Evolutionary conservation across 2,888 invertebrate species (phyloP).

Genomic region (Abrostola triplasia): DNA sequence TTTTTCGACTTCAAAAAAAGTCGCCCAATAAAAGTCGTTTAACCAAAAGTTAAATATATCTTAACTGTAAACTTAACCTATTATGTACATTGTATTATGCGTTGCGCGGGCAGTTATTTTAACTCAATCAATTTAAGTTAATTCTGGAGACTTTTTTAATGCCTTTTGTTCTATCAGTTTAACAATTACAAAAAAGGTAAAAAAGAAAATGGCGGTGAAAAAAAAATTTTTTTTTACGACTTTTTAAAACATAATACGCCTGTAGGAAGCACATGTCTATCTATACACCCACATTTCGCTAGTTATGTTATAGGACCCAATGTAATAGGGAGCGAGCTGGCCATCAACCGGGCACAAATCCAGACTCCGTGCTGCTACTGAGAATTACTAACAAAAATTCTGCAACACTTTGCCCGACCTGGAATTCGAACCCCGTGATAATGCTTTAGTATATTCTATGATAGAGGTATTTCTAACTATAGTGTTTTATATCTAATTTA

Average conservation of each 20-base stretch:
- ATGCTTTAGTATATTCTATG: no score
- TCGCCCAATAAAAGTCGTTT: not conserved
- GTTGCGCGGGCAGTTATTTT: slow-evolving; percentile 7
- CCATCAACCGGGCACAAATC: no score
- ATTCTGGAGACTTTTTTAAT: not conserved
- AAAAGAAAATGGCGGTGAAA: not conserved
- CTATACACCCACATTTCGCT: no score
- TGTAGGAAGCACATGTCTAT: no score
- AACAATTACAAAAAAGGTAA: not conserved
- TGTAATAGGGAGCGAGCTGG: no score
- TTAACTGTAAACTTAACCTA: slow-evolving; percentile 28
- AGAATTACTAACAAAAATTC: no score
- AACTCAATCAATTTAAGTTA: slow-evolving; percentile 3
- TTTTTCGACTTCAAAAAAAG: not conserved
- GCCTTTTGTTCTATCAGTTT: not conserved
- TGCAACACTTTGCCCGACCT: no score
- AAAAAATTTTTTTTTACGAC: not conserved
- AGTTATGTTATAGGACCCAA: no score
- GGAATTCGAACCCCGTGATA: no score
- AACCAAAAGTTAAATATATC: slow-evolving; percentile 18
- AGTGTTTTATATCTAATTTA: no score
- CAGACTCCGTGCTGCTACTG: no score
- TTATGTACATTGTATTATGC: slow-evolving; percentile 48
- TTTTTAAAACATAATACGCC: not conserved
- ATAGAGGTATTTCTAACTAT: no score